Conservation (phyloP, 35 echinoderm and acorn worm species). For the Antedon bifida region DNA sequence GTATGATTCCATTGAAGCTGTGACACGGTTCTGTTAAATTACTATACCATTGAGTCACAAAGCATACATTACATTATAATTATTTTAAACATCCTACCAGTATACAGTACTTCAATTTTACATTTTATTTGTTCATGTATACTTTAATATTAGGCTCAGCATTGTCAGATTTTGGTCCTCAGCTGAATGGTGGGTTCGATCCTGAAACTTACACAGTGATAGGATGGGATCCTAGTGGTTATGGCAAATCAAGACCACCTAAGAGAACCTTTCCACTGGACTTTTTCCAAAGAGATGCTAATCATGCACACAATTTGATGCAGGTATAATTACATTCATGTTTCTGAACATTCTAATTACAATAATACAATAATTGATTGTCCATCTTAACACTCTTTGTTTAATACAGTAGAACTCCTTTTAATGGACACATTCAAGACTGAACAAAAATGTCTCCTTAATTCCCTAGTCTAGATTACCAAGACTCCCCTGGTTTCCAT, state of each 20-base stretch:
- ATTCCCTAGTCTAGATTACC: too few relatives aligned
- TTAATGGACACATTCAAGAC: too few relatives aligned
- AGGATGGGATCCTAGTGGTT: slow-evolving; percentile 70
- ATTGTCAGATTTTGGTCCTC: slow-evolving; percentile 51
- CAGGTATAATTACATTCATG: slow-evolving; percentile 21
- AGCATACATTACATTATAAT: too few relatives aligned
- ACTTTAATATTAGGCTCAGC: slow-evolving; percentile 34
- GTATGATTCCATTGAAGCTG: too few relatives aligned
- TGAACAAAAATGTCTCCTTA: too few relatives aligned
- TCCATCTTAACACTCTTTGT: too few relatives aligned
- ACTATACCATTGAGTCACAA: too few relatives aligned
- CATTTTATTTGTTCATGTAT: not conserved
- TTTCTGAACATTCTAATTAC: not conserved
- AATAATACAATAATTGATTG: not conserved
- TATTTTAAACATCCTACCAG: not conserved
- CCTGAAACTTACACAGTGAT: slow-evolving; percentile 44
- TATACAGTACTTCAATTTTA: not conserved
- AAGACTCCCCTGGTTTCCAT: too few relatives aligned
- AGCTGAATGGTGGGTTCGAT: slow-evolving; percentile 44
- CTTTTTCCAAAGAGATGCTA: slow-evolving; percentile 71
- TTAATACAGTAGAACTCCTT: too few relatives aligned
- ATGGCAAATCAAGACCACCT: slow-evolving; percentile 81
- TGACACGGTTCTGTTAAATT: too few relatives aligned
- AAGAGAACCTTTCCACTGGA: slow-evolving; percentile 65
- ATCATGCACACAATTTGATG: slow-evolving; percentile 73